Evolutionary conservation across 92 coral and sea anemone genomes (phyloP).

Genomic region (Phymanthus crucifer): DNA sequence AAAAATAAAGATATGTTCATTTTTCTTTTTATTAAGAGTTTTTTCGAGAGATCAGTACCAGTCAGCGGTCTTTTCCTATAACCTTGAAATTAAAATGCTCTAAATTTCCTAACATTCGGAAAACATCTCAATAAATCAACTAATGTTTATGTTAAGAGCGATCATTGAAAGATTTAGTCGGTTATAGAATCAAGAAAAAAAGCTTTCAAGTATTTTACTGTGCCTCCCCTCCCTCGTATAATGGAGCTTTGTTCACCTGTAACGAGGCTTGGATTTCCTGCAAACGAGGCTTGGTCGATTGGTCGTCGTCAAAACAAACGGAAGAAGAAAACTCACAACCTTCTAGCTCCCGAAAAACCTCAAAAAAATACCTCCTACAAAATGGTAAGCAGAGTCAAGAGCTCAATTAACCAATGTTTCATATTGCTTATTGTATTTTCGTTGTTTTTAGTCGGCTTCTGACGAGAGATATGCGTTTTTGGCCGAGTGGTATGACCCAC

Average conservation of each 20-base stretch:
- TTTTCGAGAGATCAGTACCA: not conserved
- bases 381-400: slow-evolving; percentile 57
- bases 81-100: not conserved
- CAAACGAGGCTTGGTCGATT: slow-evolving; percentile 67
- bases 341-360: not conserved
- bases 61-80: not conserved
- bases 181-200: not conserved
- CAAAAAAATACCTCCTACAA: not conserved
- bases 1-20: not conserved
- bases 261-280: slow-evolving; percentile 3
- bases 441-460: slow-evolving; percentile 59
- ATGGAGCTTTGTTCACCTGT: not conserved
- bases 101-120: no score
- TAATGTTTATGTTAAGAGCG: not conserved
- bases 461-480: slow-evolving; percentile 89
- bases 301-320: slow-evolving; percentile 77
- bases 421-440: not conserved
- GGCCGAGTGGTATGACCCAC: slow-evolving; percentile 97
- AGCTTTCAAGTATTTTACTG: not conserved
- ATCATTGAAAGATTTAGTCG: not conserved
- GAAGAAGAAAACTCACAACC: slow-evolving; percentile 37
- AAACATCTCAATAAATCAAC: no score
- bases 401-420: not conserved
- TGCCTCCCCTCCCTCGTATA: not conserved
- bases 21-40: not conserved